Evolutionary conservation across 2,113 vertebrate species (phyloP).

Genomic region (Heptranchias perlo): DNA sequence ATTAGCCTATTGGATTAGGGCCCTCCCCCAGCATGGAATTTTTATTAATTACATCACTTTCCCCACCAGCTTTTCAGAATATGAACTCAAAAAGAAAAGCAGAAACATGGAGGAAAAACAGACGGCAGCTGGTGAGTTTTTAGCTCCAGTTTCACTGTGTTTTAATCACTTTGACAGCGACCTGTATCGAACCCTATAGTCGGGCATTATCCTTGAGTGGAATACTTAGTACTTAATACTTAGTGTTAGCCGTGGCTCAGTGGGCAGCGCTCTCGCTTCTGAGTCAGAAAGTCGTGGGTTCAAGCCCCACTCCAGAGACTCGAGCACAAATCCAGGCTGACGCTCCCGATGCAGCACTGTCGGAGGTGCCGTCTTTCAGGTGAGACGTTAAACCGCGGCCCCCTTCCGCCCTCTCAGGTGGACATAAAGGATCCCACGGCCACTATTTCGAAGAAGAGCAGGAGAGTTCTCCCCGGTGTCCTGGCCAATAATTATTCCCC

Average conservation of each 20-base stretch:
- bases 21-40: neutral
- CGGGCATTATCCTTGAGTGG: neutral
- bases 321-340: neutral
- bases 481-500: neutral
- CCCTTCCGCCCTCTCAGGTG: neutral
- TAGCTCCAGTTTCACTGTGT: neutral
- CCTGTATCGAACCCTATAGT: neutral
- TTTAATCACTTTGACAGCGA: neutral
- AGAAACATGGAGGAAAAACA: slow-evolving; percentile 98
- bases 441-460: neutral
- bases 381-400: neutral
- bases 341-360: neutral
- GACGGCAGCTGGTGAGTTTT: slow-evolving; percentile 81
- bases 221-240: neutral
- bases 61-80: slow-evolving; percentile 84
- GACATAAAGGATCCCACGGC: neutral
- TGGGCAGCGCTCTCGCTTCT: neutral
- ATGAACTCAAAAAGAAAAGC: slow-evolving; percentile 99
- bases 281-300: neutral
- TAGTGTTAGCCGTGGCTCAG: neutral
- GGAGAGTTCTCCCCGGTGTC: neutral
- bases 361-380: neutral
- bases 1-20: neutral
- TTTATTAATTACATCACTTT: neutral
- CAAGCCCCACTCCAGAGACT: neutral